Base-by-base conservation (phyloP, 2,888 invertebrate species). In the Hedychridium roseum region DNA sequence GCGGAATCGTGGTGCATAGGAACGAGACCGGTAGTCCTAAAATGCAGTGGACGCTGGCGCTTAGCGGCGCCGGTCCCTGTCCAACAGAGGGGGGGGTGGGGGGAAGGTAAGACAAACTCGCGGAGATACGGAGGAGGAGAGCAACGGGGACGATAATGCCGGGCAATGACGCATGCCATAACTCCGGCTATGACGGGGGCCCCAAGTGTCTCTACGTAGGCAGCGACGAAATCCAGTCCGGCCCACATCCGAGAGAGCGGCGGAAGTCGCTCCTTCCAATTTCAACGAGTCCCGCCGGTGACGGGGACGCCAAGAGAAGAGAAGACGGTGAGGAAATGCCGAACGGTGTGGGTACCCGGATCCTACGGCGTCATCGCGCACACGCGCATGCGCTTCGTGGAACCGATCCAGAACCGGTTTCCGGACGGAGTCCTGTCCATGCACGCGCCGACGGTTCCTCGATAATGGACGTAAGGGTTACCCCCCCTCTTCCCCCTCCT, bases 401-500 rank as follows among this genome's bases (percentile, higher is more conserved):
- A 71, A 71, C 66, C 68, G 68, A 73, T 69, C 66, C 54, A 51
- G 49, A 74, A 74, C 74, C 73, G 74, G 74, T 74, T 73, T 70
- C 50, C 50, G 51, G 61, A 62, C 55, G 55, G 53, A 60, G 54
- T 57, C 40, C 60, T 60, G 60, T 57, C 50, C 57, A 62, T 58
- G 63, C 62, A 58, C 39, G 47, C 48, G 21, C 6, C n/a, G 11
- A 5, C 6, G 62, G 52, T 60, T 63, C 54, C 50, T 63, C 63
- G 60, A 63, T 63, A 63, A 63, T 63, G 60, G 60, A 60, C 58
- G 54, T 52, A 63, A 63, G 62, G 57, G 55, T 54, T 49, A 53
- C 57, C 47, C 47, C 43, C 48, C 50, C 50, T 43, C 46, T 53
- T 43, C 50, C 50, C 58, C 28, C 16, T 14, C 26, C 28, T 45